Percentiles rank a stretch among this genome's conserved stretches.
Conservation (phyloP, 2,113 vertebrate species). For the Copsychus sechellarum region DNA sequence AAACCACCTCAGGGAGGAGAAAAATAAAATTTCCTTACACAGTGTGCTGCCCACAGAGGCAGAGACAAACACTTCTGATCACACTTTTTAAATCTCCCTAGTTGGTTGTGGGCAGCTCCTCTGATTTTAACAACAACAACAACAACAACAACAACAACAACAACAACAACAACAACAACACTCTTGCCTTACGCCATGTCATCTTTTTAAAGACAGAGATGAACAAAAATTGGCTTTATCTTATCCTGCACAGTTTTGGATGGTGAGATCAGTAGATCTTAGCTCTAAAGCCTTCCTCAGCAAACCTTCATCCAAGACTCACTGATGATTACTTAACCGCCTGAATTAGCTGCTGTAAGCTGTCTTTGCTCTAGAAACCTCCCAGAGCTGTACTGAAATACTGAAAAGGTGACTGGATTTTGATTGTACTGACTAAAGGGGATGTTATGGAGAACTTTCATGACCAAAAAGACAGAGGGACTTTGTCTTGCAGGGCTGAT, state of each 20-base stretch:
- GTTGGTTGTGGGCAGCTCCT: not conserved
- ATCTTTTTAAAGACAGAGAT: not conserved
- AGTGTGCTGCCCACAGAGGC: not conserved
- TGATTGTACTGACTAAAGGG: not conserved
- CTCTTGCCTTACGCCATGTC: not conserved
- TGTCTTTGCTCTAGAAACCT: not conserved
- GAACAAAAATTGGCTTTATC: not conserved
- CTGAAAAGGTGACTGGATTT: not conserved
- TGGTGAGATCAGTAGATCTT: not conserved
- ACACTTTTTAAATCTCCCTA: not conserved
- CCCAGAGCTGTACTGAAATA: not conserved
- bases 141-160: not conserved
- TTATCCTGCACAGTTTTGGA: not conserved
- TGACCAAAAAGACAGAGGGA: not conserved
- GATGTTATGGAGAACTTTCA: not conserved
- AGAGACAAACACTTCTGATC: not conserved
- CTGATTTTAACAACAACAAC: not conserved
- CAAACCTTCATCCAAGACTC: not conserved
- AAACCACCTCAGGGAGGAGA: conserved; percentile 15
- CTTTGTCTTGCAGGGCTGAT: not conserved
- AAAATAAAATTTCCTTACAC: not conserved
- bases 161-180: not conserved
- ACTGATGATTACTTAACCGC: not conserved
- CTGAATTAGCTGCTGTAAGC: not conserved
- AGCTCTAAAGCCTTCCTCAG: not conserved